These are phyloP conservation scores for Adelphocoris suturalis DNA, from an alignment of 2,888 invertebrate species.

Conservation along the genomic window DNA sequence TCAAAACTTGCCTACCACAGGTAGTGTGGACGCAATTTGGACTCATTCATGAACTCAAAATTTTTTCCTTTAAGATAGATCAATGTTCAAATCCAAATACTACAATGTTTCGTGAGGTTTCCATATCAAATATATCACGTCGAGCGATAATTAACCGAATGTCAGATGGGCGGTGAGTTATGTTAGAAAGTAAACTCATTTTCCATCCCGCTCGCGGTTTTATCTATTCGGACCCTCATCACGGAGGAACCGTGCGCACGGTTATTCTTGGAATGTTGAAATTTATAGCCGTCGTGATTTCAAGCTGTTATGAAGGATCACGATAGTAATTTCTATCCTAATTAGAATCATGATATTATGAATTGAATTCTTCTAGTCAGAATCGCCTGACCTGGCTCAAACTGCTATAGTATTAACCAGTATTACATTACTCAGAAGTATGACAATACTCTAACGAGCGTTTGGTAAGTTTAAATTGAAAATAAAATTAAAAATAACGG, in stretches of 20 bases:
- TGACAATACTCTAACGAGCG: too few relatives aligned
- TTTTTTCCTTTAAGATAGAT: not conserved
- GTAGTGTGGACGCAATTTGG: not conserved
- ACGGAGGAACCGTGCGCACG: slow-evolving; percentile 16
- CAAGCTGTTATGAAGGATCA: slow-evolving; percentile 5
- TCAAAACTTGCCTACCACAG: too few relatives aligned
- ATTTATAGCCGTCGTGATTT: slow-evolving; percentile 25
- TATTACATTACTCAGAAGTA: too few relatives aligned
- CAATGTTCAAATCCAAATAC: slow-evolving; percentile 4
- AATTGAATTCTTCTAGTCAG: too few relatives aligned
- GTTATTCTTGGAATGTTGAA: slow-evolving; percentile 25
- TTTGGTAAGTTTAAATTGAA: too few relatives aligned
- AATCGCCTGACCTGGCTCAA: too few relatives aligned
- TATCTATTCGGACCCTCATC: slow-evolving; percentile 25
- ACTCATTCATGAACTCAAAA: not conserved
- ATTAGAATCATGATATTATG: not conserved
- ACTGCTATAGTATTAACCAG: too few relatives aligned
- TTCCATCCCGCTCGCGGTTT: slow-evolving; percentile 20
- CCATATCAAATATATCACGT: slow-evolving; percentile 2
- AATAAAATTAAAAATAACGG: too few relatives aligned
- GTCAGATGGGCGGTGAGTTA: slow-evolving; percentile 17
- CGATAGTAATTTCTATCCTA: not conserved
- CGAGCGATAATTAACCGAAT: slow-evolving; percentile 25
- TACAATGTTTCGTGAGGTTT: slow-evolving; percentile 16
- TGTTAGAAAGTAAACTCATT: slow-evolving; percentile 25